Conservation (phyloP, 2,113 vertebrate species). For the Desmodus rotundus region DNA sequence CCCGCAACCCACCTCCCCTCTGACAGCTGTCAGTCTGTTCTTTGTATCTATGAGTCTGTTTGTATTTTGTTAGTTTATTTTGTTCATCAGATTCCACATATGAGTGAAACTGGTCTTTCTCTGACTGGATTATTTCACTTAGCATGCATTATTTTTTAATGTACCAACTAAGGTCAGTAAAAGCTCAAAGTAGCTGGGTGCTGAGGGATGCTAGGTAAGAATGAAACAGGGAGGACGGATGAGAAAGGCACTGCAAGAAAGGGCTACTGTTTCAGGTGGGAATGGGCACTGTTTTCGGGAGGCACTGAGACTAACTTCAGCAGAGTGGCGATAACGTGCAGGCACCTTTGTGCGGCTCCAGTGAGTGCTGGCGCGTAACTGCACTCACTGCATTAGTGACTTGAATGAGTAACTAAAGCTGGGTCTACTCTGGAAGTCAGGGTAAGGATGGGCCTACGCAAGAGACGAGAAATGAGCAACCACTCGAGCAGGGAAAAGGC, state of each 20-base stretch:
- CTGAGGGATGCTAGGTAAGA: neutral
- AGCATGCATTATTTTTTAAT: conserved; percentile 23
- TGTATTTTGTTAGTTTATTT: no score
- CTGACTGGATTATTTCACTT: no score
- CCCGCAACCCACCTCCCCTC: no score
- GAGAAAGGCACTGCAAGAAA: neutral
- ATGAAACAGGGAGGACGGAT: neutral
- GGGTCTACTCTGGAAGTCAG: neutral
- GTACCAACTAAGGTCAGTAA: conserved; percentile 17
- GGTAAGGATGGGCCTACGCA: neutral
- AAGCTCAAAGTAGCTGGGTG: neutral
- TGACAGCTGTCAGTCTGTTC: no score
- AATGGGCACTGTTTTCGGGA: neutral
- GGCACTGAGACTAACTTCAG: neutral
- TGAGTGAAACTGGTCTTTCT: no score
- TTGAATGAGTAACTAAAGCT: neutral
- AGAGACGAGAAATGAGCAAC: neutral
- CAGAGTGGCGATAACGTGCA: neutral
- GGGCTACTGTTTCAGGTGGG: neutral
- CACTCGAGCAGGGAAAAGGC: neutral
- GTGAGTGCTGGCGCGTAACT: neutral
- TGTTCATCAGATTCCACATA: no score
- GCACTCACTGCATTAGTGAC: neutral
- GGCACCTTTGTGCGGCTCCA: neutral
- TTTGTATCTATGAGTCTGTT: no score